Evolutionary conservation across 2,888 invertebrate species (phyloP), one percentile per base, ranked within the genome.

Genomic region (Callosobruchus maculatus): DNA sequence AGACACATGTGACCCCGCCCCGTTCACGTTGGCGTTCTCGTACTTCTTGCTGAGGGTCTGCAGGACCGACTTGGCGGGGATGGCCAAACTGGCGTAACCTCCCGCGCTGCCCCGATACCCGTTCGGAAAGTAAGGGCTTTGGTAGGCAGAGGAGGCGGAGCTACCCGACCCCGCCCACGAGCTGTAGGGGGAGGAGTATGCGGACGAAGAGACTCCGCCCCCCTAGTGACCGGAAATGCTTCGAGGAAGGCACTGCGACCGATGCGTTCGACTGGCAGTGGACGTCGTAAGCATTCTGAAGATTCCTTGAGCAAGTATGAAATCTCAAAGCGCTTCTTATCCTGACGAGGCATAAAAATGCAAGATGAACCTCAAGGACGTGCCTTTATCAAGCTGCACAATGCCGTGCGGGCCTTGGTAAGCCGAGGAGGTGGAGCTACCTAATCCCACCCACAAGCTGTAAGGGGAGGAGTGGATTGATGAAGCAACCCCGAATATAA

Each of bases 71-170:
- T 88, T 89, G 67, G 91, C 89, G 74, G 92, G 92, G 78, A 93
- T 87, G 74, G 92, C 92, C 26, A 93, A 88, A 71, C 92, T 92
- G 13, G 93, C 93, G 82, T 93, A 93, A 5, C 92, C 93, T 0
- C 76, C 76, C 7, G 91, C 91, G 2, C 91, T 91, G 76, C 92
- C 87, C 30, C 86, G 77, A 75, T 88, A 89, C 1, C 87, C 86
- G 79, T 88, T 89, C 69, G 86, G 86, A 80, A 88, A 89, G 78
- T 88, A 89, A 2, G 87, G 87, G 75, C 86, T 87, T 72, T 84
- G 85, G 75, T 89, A 86, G 79, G 86, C 89, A 2, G 80, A 77
- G 7, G 77, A 75, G 74, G 81, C 81, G 22, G 72, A 70, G 68
- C 71, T 74, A 67, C 74, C 74, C 26, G 72, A 74, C n/a, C 68